Conservation (phyloP, 2,888 invertebrate species). For the Andrena camellia region DNA sequence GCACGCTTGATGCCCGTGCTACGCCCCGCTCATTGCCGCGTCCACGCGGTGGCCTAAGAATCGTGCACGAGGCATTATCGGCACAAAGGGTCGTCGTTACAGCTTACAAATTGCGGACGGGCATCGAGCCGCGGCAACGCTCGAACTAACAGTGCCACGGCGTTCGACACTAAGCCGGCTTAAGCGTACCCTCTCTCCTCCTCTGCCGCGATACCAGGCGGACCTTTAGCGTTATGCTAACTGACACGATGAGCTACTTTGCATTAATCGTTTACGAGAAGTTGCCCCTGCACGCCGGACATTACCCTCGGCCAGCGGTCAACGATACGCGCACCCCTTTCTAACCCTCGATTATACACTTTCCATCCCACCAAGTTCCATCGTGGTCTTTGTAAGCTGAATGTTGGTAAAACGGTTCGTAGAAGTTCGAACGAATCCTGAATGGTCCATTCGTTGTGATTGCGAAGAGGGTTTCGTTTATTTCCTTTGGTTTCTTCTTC, state of each 20-base stretch:
- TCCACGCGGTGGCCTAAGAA: constrained; percentile 54
- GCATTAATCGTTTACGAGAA: constrained; percentile 72
- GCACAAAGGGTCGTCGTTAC: constrained; percentile 55
- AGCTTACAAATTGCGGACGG: constrained; percentile 61
- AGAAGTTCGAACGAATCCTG: neutral
- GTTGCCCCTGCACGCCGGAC: constrained; percentile 12
- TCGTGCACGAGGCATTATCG: constrained; percentile 53
- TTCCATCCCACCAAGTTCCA: neutral
- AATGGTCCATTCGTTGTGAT: too few relatives aligned
- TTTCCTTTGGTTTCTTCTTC: too few relatives aligned
- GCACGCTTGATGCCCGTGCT: constrained; percentile 28
- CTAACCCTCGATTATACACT: neutral
- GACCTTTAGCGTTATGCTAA: constrained; percentile 67
- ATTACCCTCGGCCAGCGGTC: constrained; percentile 8
- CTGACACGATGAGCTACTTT: constrained; percentile 71
- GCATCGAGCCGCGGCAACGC: constrained; percentile 39
- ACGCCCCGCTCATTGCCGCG: neutral
- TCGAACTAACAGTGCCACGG: constrained; percentile 42
- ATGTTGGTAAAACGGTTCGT: neutral
- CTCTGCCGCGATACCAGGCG: constrained; percentile 45
- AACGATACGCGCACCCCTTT: neutral
- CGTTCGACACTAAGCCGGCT: constrained; percentile 69
- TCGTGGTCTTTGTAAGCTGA: neutral
- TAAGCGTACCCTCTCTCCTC: constrained; percentile 38
- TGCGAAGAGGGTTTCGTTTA: too few relatives aligned